A percentile compares a stretch with the other conserved stretches of the same genome.
Evolutionary conservation across 2,113 vertebrate species (phyloP).

Genomic region (Bubo bubo): DNA sequence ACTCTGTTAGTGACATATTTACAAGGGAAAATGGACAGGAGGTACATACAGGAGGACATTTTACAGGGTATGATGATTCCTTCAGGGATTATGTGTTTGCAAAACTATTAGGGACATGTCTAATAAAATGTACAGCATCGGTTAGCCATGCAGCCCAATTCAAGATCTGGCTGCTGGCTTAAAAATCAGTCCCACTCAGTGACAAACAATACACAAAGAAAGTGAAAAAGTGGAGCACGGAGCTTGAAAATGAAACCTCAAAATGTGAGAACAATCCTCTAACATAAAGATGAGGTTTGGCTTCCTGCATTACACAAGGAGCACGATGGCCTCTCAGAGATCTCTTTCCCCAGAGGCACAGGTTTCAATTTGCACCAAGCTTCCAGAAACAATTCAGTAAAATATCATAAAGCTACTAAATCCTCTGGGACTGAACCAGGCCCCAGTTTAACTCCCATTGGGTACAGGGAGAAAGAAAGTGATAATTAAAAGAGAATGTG

Average conservation of each 20-base stretch:
- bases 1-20: background rate
- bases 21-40: background rate
- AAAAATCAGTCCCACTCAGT: background rate
- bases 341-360: background rate
- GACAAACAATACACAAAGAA: background rate
- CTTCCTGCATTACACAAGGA: background rate
- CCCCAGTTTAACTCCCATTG: background rate
- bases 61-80: background rate
- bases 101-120: background rate
- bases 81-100: background rate
- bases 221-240: background rate
- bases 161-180: background rate
- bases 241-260: conserved; percentile 34
- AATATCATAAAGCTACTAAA: conserved; percentile 25
- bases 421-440: background rate
- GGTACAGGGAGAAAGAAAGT: background rate
- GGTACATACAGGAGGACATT: background rate
- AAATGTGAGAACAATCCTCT: conserved; percentile 16
- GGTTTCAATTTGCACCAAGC: conserved; percentile 52
- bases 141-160: background rate
- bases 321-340: background rate
- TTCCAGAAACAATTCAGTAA: conserved; percentile 15
- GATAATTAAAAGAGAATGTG: conserved; percentile 60
- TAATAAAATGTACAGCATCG: background rate
- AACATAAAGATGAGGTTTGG: background rate